phyloP scores from a whole-genome alignment of 2,113 vertebrate genomes.

The Trogon surrucura region DNA sequence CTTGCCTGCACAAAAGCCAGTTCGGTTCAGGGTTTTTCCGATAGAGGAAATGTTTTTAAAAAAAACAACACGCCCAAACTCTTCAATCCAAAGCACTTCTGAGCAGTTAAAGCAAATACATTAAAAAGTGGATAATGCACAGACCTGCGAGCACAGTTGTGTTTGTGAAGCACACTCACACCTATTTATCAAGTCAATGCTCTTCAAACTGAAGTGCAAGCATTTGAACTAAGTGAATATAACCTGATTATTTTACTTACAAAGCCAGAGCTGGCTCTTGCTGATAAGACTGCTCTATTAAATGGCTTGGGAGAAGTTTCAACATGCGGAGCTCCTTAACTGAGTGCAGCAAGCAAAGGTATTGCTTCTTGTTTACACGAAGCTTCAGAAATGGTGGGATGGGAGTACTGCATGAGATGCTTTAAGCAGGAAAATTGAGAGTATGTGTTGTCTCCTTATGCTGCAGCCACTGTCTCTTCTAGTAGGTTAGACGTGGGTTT shows the following conservation, averaged over 20 bases:
- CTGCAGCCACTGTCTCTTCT: background rate
- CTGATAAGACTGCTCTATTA: background rate
- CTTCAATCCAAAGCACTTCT: background rate
- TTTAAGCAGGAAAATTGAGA: background rate
- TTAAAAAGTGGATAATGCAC: background rate
- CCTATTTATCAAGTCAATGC: background rate
- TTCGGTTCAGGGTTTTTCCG: background rate
- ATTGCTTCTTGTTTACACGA: background rate
- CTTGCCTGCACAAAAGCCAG: background rate
- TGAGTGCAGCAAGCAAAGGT: background rate
- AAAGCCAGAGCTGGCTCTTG: background rate
- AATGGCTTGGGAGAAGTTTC: background rate
- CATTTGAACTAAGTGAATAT: background rate
- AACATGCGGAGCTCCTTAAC: background rate
- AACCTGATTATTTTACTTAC: constrained; percentile 4
- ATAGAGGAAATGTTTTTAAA: background rate
- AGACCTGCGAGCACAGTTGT: background rate
- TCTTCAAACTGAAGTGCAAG: background rate
- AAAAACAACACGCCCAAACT: background rate
- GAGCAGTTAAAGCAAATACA: background rate
- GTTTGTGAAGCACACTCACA: background rate
- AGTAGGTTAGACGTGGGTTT: background rate
- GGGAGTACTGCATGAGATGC: background rate
- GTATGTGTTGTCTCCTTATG: background rate
- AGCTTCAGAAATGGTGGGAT: background rate